Base-by-base conservation (phyloP, 1,140 invertebrate genomes). In the Bombus soroeensis region DNA sequence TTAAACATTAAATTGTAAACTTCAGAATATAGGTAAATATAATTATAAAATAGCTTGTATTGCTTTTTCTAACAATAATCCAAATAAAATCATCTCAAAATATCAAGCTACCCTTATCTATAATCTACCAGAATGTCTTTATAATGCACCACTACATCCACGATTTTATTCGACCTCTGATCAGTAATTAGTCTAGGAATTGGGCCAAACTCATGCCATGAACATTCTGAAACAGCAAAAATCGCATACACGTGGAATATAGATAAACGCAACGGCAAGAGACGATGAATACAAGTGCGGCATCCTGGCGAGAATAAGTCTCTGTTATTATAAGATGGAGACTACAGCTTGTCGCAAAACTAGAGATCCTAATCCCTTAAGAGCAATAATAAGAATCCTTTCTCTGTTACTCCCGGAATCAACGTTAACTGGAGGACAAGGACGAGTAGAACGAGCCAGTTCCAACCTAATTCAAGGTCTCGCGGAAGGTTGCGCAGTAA, bases 331-430 rank as follows among this genome's bases (percentile, higher is more conserved):
- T 91, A 93, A 91, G 93, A 92, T 90, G 92, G 91, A 93, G 88
- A 80, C 84, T 87, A 91, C 85, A 89, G 86, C 91, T 88, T 83
- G 89, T 92, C 93, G 85, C 92, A 93, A 93, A 84, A 94, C 94
- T 93, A 91, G 88, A 93, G 91, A 89, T 91, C 89, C 91, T 94
- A 94, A 95, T 95, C 94, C 93, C 94, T 94, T 94, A 94, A 94
- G 94, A 95, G 93, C 94, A 94, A 94, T 95, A 95, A 94, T 95
- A 95, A 94, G 93, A 94, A 95, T 94, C 94, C 93, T 94, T 94
- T 94, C 92, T 90, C 88, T 87, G 91, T 92, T 88, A 84, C 90
- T 85, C 88, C 85, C 86, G 47, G 82, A 93, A 90, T 94, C 89
- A 89, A 86, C 83, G 90, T 91, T 92, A 93, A 94, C 79, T 84